Base-by-base conservation (phyloP, 2,113 vertebrate genomes). In the Anser cygnoides region DNA sequence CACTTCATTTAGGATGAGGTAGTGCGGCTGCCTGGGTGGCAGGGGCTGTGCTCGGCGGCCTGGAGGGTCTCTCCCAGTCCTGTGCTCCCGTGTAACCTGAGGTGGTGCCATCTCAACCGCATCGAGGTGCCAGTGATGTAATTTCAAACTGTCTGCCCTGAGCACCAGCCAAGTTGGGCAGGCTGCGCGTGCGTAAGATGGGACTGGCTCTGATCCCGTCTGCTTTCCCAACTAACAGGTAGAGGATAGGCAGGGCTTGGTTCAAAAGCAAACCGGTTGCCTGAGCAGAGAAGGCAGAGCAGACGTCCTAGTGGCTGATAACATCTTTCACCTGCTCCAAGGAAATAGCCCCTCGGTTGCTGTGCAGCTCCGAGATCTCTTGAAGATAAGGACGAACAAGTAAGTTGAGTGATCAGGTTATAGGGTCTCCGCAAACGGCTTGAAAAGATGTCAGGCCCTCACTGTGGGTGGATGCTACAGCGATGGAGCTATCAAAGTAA, bases 71-170 rank as follows among this genome's bases (percentile, higher is more conserved):
- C 81, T 96, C 82, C 66, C 73, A 63, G 71, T 29, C 50, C 92
- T 33, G 55, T 81, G 49, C 19, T 92, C 66, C 87, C 73, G 0
- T 95, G 96, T 95, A 97, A 96, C 91, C 83, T 49, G 89, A 97
- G 90, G 79, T 92, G 91, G 75, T 83, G 92, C 90, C 80, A 66
- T 77, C 76, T 55, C 77, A 93, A 41, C 41, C 72, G 35, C 87
- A 75, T 68, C 66, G 26, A 71, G 90, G 80, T 89, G 89, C 83
- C 74, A 44, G 82, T 91, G 96, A 95, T 96, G 96, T 96, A 97
- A 97, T 97, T 97, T 96, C 96, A 97, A 33, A 95, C 90, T 76
- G 55, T 79, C 82, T 89, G 84, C 87, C 63, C 54, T 28, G 37
- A 84, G 62, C 3, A 2, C n/a, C 71, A 29, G 66, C 16, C 46